phyloP scores from a whole-genome alignment of 2,113 vertebrate species.

The Struthidea cinerea region DNA sequence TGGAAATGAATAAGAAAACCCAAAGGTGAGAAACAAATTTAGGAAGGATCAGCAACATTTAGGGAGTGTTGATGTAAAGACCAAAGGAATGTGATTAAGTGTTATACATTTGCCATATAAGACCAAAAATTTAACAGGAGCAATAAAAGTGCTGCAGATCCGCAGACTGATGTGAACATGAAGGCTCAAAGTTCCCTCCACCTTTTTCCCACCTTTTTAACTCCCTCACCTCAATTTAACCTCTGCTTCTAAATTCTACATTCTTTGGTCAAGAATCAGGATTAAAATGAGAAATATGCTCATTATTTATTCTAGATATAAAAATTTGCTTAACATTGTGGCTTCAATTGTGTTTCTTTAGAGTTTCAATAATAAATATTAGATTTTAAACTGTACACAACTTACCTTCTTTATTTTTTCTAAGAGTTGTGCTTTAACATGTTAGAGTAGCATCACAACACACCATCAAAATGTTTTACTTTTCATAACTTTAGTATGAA shows the following conservation, averaged over 20 bases:
- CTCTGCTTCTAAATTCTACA: background rate
- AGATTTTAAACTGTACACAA: background rate
- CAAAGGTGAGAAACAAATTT: background rate
- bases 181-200: background rate
- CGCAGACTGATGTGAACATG: background rate
- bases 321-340: background rate
- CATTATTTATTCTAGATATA: background rate
- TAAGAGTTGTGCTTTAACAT: background rate
- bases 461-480: background rate
- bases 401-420: background rate
- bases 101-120: background rate
- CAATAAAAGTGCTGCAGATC: background rate
- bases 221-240: background rate
- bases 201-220: background rate
- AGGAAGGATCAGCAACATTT: background rate
- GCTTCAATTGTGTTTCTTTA: background rate
- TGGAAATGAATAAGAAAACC: background rate
- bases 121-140: background rate
- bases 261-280: background rate
- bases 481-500: background rate
- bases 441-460: background rate
- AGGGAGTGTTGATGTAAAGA: background rate
- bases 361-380: background rate
- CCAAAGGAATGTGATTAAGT: background rate
- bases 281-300: background rate